Base-by-base conservation (phyloP, 2,797 vertebrate genomes). In the Coilia nasus region DNA sequence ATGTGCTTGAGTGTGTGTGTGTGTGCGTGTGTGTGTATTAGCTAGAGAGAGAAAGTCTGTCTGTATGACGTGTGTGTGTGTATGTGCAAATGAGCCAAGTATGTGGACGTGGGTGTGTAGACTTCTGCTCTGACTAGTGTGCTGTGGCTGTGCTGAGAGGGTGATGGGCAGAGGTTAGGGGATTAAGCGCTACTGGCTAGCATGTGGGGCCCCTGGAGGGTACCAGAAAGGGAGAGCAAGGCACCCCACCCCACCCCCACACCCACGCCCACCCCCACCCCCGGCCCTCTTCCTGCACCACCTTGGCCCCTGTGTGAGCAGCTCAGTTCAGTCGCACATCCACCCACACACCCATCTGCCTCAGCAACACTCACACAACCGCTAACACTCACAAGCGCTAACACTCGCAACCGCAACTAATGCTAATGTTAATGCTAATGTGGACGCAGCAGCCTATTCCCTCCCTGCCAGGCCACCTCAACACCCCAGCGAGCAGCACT, bases 161-260 rank as follows among this genome's bases (percentile, higher is more conserved):
- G 14, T 35, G 67, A 75, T 75, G 31, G 67, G 31, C 67, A 75
- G 67, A 28, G 67, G 67, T 75, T 75, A 75, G 67, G 5, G 67
- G 67, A 75, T 75, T 75, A 75, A 75, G 28, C 31, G 28, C 31
- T 41, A 75, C 35, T 14, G 67, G 67, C 67, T 35, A 31, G 14
- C 12, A 15, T 35, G 4, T 4, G 28, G 67, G 35, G 67, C 28
- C 67, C 14, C 67, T 15, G 31, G 28, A 31, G 67, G 15, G 14
- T 4, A 7, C 28, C 12, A 19, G 28, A 9, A 35, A 14, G 14
- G 28, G 67, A 35, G 67, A 75, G 14, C 67, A 28, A 67, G 64
- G 62, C 14, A 14, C 9, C 60, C 21, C n/a, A 0, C 25, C 62
- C 62, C 62, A 11, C 11, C 23, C 62, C 12, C 62, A 6, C 64